A percentile compares a stretch with the other conserved stretches of the same genome.
Evolutionary conservation across 2,888 invertebrate genomes (phyloP).

Genomic region (Amblyteles armatorius): DNA sequence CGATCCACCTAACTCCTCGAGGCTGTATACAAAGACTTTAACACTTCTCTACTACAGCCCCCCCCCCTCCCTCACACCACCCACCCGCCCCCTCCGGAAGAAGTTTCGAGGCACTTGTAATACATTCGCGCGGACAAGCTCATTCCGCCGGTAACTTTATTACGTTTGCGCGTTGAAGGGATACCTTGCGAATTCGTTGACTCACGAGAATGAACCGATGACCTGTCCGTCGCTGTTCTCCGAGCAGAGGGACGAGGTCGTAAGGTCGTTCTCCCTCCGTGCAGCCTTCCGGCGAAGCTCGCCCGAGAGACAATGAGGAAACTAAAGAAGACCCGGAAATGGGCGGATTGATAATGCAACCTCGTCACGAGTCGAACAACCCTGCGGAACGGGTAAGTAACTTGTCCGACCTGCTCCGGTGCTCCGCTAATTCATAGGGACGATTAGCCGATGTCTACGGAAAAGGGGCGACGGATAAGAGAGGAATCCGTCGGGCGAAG

Average conservation of each 20-base stretch:
- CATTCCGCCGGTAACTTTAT: slow-evolving; percentile 14
- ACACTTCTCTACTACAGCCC: slow-evolving; percentile 16
- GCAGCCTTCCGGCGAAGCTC: too few relatives aligned
- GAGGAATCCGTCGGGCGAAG: slow-evolving; percentile 42
- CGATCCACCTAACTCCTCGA: slow-evolving; percentile 12
- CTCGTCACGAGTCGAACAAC: slow-evolving; percentile 8
- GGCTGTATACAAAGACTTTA: slow-evolving; percentile 12
- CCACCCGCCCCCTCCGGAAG: too few relatives aligned
- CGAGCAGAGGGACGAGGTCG: slow-evolving; percentile 23
- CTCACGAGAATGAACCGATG: not conserved
- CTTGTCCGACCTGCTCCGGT: slow-evolving; percentile 13
- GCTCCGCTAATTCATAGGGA: slow-evolving; percentile 56
- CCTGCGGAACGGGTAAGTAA: slow-evolving; percentile 31
- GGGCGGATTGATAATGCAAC: too few relatives aligned
- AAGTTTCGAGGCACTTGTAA: slow-evolving; percentile 24
- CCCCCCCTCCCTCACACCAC: not conserved
- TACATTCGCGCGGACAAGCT: slow-evolving; percentile 17
- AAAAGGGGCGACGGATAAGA: slow-evolving; percentile 5
- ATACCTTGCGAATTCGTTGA: not conserved
- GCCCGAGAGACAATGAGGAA: too few relatives aligned
- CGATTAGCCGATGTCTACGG: slow-evolving; percentile 54
- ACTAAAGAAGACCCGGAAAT: too few relatives aligned
- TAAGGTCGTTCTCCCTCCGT: too few relatives aligned
- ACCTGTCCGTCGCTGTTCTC: not conserved
- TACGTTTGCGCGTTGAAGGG: not conserved